Evolutionary conservation across 2,113 vertebrate genomes (phyloP), one percentile per base, ranked within the genome.

Genomic region (Platycercus adscitus): DNA sequence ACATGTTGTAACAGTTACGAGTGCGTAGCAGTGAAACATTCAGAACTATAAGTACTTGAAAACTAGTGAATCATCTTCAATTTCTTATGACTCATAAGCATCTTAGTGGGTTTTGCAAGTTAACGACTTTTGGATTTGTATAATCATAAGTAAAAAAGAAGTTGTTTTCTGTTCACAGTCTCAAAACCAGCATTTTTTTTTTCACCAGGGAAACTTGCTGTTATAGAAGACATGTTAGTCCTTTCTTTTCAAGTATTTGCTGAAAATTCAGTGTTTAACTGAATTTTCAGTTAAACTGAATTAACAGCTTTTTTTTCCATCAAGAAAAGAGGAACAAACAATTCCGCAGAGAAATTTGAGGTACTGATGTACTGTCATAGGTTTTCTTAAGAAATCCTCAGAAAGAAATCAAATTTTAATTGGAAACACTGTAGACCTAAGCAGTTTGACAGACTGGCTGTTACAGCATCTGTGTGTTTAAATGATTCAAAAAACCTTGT

Each of bases 1-100:
- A n/a, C n/a, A 24, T 35, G n/a, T 58, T 58, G 33, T 95, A 94
- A 46, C 63, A 56, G 64, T 69, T 94, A 70, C 41, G 85, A 87
- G 58, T 1, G 1, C 24, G 41, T 31, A 89, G 53, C 65, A 78
- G 24, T 80, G 44, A 35, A 92, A 41, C 50, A 46, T 50, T 85
- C 46, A 83, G 68, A 78, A 31, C 71, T 94, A 92, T 79, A 96
- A 95, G 95, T 95, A 93, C 81, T 88, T 89, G 68, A 64, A 91
- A 91, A 81, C 23, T 50, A 26, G n/a, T 96, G 85, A 96, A 91
- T 96, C 94, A 96, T 95, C 77, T 96, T 89, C 35, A 28, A 66
- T 50, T 91, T 94, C 47, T 77, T 88, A 37, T 96, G 88, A 96
- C 41, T 96, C 95, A 96, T 70, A 79, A 69, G 14, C 11, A 58